Evolutionary conservation across 2,888 invertebrate genomes (phyloP).

Genomic region (Xanthia icteritia): DNA sequence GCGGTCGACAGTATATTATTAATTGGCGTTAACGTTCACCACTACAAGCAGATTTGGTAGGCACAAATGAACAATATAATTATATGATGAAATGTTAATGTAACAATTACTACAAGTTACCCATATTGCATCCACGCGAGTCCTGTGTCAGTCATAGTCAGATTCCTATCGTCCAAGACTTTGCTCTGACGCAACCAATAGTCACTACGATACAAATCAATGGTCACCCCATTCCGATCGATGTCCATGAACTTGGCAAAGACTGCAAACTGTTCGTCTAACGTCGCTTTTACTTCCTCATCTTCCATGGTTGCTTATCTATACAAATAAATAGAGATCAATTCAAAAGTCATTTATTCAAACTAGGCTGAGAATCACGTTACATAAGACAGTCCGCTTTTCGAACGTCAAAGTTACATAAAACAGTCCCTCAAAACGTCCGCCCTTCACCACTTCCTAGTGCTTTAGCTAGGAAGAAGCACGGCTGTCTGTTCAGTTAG

Average conservation of each 20-base stretch:
- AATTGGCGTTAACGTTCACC: not conserved
- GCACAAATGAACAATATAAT: not conserved
- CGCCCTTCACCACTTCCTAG: no score
- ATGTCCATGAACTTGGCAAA: slow-evolving; percentile 71
- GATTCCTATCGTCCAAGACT: slow-evolving; percentile 72
- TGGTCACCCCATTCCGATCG: slow-evolving; percentile 67
- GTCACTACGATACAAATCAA: slow-evolving; percentile 73
- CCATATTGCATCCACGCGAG: slow-evolving; percentile 70
- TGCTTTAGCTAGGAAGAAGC: no score
- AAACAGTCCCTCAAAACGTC: no score
- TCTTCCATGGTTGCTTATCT: slow-evolving; percentile 67
- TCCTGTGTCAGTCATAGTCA: slow-evolving; percentile 78
- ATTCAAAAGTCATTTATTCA: no score
- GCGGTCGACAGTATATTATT: no score
- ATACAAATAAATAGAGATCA: not conserved
- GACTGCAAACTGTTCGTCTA: slow-evolving; percentile 73
- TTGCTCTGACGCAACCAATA: slow-evolving; percentile 76
- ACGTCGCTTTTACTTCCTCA: slow-evolving; percentile 72
- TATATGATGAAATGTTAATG: not conserved
- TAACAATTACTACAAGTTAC: slow-evolving; percentile 51
- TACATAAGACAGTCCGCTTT: no score
- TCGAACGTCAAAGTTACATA: no score
- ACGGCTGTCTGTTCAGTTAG: no score
- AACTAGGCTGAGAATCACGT: no score
- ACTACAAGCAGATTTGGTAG: not conserved